Base-by-base conservation (phyloP, 1,140 invertebrate genomes). In the Anastatus disparis region DNA sequence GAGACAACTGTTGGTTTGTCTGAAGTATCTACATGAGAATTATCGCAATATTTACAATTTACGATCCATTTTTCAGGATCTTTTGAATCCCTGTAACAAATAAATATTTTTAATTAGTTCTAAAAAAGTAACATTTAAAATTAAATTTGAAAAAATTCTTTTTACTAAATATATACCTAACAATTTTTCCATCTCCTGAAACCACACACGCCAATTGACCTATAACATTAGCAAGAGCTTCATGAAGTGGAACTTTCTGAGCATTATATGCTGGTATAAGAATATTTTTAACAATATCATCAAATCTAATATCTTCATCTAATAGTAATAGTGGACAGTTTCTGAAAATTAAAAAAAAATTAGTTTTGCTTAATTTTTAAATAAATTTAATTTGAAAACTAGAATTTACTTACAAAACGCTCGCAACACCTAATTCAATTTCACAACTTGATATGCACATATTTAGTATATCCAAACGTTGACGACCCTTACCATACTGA, bases 21-120 rank as follows among this genome's bases (percentile, higher is more conserved):
- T 31, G 13, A 26, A 20, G 66, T 70, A 15, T 71, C 26, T 46
- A 48, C 61, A 22, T 79, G 63, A 29, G 62, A 61, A 53, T 75
- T 75, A 55, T 80, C 78, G 40, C 84, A 85, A 67, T 66, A 73
- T 75, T 80, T 69, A 46, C 85, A 86, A 7, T 79, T 58, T 44
- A 84, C 38, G 12, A 20, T 74, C 72, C 79, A 78, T 20, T 78
- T 74, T 44, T 67, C 64, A 67, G 73, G 75, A 59, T 84, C 67
- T 61, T 63, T 75, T n/a, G 74, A 73, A 58, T 79, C 70, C 66
- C 78, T 80, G 52, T 50, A 74, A 77, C 56, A 40, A 71, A 66
- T 70, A 59, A 61, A 63, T 35, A 35, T 35, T 6, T 35, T 35
- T 35, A 10, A 35, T 35, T 35, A 35, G 10, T 35, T 35, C n/a